phyloP scores from a whole-genome alignment of 2,113 vertebrate species.

The Grantiella picta region DNA sequence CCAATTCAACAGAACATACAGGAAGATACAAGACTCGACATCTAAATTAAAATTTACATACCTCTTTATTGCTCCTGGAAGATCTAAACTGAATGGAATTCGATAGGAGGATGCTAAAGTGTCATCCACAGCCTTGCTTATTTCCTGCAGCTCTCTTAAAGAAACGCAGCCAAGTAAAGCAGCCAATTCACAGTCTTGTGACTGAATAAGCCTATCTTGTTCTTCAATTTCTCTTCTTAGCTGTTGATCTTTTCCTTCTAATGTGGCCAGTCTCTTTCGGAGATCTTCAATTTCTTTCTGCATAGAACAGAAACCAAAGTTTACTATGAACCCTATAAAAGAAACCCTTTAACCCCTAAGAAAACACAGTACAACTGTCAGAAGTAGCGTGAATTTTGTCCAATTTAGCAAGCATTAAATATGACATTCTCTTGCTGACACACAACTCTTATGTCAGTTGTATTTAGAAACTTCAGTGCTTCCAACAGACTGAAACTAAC shows the following conservation, averaged over 20 bases:
- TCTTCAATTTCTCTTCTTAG: conserved; percentile 77
- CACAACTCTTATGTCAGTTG: background rate
- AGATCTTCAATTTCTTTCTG: conserved; percentile 84
- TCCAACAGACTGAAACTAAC: background rate
- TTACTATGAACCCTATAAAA: background rate
- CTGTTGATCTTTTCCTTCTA: conserved; percentile 74
- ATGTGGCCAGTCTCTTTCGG: conserved; percentile 69
- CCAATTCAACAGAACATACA: background rate
- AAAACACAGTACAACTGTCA: background rate
- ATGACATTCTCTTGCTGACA: background rate
- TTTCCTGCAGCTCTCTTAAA: conserved; percentile 73
- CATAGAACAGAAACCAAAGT: background rate
- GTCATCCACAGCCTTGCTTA: conserved; percentile 76
- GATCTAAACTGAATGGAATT: conserved; percentile 66
- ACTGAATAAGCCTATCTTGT: conserved; percentile 67
- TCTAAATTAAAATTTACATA: conserved; percentile 36
- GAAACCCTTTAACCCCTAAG: background rate
- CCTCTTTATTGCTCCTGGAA: conserved; percentile 77
- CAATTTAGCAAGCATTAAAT: background rate
- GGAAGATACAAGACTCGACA: background rate
- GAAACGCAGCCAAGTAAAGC: conserved; percentile 67
- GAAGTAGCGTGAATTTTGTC: background rate
- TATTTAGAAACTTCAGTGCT: background rate
- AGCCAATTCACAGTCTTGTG: conserved; percentile 72
- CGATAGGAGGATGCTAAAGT: conserved; percentile 71